phyloP scores from a whole-genome alignment of 2,888 invertebrate genomes.

The Yponomeuta evonymella region DNA sequence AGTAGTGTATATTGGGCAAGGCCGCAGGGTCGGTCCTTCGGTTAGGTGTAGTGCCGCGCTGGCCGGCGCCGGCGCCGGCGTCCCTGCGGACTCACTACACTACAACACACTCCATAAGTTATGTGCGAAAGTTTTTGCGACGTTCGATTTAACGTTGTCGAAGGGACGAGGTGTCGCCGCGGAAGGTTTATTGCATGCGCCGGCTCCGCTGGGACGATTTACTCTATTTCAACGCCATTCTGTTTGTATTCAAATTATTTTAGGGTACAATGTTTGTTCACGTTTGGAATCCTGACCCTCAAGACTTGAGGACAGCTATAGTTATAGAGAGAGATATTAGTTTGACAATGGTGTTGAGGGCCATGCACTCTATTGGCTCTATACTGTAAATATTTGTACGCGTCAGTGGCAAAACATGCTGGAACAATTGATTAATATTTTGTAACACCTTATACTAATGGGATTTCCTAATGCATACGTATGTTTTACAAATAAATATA shows the following conservation, averaged over 20 bases:
- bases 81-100: neutral
- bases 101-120: neutral
- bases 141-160: neutral
- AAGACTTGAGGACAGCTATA: neutral
- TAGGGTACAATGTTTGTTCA: neutral
- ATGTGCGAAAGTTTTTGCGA: slow-evolving; percentile 3
- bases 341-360: too few relatives aligned
- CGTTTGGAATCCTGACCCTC: neutral
- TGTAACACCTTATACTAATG: too few relatives aligned
- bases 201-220: neutral
- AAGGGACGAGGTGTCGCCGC: neutral
- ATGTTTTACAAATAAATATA: too few relatives aligned
- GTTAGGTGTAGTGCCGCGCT: neutral
- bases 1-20: too few relatives aligned
- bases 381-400: too few relatives aligned
- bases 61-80: neutral
- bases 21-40: too few relatives aligned
- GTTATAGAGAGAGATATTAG: too few relatives aligned
- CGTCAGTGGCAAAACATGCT: too few relatives aligned
- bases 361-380: too few relatives aligned
- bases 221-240: neutral
- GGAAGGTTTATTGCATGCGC: neutral
- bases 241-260: neutral
- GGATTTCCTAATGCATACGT: too few relatives aligned
- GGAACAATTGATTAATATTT: too few relatives aligned